Evolutionary conservation across 2,888 invertebrate species (phyloP), one percentile per base, ranked within the genome.

Genomic region (Amorpha juglandis): DNA sequence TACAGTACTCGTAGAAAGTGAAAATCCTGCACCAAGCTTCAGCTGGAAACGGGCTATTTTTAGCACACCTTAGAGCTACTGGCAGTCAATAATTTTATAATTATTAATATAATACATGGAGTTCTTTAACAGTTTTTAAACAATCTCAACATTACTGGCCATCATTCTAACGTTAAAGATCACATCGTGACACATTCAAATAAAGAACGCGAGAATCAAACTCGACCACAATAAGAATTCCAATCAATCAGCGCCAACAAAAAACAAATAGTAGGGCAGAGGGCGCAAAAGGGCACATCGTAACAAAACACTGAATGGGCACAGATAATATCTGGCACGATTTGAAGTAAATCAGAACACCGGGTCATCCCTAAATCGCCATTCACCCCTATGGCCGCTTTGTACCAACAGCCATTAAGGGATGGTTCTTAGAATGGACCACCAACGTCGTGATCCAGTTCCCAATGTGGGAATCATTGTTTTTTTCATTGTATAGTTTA

Each of bases 311-410:
- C 89, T 85, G 81, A 79, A 83, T 81, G 78, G 79, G 73, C 68
- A 70, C 78, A 76, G 92, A 92, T 92, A 88, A 80, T 85, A 92
- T 91, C 92, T 72, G 77, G 80, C 89, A 88, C 90, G 89, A 89
- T 88, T 90, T 86, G 85, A 87, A 88, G 86, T 91, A 90, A 91
- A 91, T 91, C 91, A 90, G 87, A 79, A 85, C 86, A 86, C 74
- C 76, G 78, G 79, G 78, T 80, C 81, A 83, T 74, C 83, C 84
- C 83, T 86, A 86, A 84, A 88, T 84, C 82, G 84, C 81, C 73
- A 77, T 71, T 75, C 76, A 81, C 80, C 86, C 84, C 86, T 86
- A 45, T 80, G 79, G 77, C 80, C 74, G 72, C 78, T 83, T 82
- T 83, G 85, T 81, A 80, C 78, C 71, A 71, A 77, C 73, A 69